These are phyloP conservation scores for Bradypodion ventrale DNA, from an alignment of 2,797 vertebrate species.

Conservation along the genomic window DNA sequence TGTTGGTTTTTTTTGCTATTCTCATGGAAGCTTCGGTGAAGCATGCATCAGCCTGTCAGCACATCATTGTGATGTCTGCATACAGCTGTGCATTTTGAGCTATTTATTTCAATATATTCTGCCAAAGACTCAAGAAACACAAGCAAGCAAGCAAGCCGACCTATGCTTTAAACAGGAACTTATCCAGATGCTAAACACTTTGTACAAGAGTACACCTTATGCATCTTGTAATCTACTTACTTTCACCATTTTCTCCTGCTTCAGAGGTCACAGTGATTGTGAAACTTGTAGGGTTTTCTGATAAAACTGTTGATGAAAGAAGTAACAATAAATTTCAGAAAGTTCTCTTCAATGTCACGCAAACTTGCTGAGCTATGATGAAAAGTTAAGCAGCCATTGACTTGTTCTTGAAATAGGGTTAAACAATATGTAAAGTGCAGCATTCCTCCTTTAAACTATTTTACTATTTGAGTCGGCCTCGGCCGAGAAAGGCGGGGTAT, in stretches of 20 bases:
- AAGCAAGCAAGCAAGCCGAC: not conserved
- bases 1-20: not conserved
- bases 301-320: constrained; percentile 82
- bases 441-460: not conserved
- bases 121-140: not conserved
- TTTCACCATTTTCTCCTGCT: constrained; percentile 89
- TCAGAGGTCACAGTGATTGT: constrained; percentile 96
- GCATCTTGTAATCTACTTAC: constrained; percentile 79
- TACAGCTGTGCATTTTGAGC: not conserved
- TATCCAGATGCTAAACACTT: too few species aligned
- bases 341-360: constrained; percentile 4
- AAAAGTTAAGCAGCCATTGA: not conserved
- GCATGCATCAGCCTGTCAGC: not conserved
- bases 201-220: not conserved
- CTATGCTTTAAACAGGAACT: not conserved
- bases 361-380: not conserved
- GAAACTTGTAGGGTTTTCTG: constrained; percentile 89
- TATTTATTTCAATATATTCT: not conserved
- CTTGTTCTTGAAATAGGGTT: not conserved
- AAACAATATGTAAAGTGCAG: not conserved
- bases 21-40: not conserved
- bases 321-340: not conserved
- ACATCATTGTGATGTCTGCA: not conserved
- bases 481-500: too few species aligned
- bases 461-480: too few species aligned